These are phyloP conservation scores for Parasteatoda lunata DNA, from an alignment of 2,888 invertebrate genomes.

Conservation along the genomic window DNA sequence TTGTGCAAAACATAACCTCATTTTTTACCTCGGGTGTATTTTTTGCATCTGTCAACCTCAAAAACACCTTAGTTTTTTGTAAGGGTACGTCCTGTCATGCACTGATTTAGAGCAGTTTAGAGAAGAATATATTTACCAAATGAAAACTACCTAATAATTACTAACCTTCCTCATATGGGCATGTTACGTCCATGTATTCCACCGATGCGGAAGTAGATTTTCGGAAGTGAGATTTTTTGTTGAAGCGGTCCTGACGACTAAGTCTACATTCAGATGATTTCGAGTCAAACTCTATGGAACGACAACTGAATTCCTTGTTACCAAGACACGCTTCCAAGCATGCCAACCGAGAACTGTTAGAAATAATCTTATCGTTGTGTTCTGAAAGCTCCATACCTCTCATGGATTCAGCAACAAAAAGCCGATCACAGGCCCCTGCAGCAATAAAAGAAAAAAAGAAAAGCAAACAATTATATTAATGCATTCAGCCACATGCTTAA, in stretches of 20 bases:
- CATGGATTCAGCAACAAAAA: slow-evolving; percentile 61
- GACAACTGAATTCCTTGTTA: slow-evolving; percentile 73
- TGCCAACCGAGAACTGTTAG: slow-evolving; percentile 72
- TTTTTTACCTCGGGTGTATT: no score
- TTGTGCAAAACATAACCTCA: no score
- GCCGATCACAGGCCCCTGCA: slow-evolving; percentile 63
- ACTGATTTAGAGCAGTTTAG: no score
- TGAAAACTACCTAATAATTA: no score
- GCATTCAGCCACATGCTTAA: no score
- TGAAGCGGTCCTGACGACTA: slow-evolving; percentile 74
- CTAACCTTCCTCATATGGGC: slow-evolving; percentile 65
- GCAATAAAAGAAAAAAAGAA: neutral
- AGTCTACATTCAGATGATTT: slow-evolving; percentile 72
- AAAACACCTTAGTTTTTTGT: no score
- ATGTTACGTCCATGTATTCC: slow-evolving; percentile 74
- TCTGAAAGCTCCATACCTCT: slow-evolving; percentile 72
- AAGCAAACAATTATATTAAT: no score
- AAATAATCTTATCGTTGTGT: slow-evolving; percentile 72
- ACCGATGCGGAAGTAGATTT: slow-evolving; percentile 70
- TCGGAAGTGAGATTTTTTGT: slow-evolving; percentile 73
- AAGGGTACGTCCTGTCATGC: no score
- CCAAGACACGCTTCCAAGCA: slow-evolving; percentile 74
- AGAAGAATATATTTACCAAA: no score
- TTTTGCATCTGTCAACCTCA: no score
- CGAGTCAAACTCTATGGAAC: slow-evolving; percentile 74